phyloP scores from a whole-genome alignment of 2,888 invertebrate species.

The Eristalis tenax region DNA sequence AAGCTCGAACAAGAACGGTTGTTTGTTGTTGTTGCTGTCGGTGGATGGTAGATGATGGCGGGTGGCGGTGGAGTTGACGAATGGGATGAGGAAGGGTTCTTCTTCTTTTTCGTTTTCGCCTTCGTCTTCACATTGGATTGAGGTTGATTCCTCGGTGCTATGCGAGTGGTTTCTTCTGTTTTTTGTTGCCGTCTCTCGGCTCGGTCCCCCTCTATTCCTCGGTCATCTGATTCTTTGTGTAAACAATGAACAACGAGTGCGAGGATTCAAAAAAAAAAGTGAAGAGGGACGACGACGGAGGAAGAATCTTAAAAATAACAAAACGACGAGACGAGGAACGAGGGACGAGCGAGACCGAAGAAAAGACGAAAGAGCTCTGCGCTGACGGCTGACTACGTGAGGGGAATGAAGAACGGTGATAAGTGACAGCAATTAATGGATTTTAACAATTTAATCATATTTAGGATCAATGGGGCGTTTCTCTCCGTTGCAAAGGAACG shows the following conservation, averaged over 20 bases:
- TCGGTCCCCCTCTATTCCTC: neutral
- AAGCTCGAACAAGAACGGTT: slow-evolving; percentile 18
- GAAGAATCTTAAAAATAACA: slow-evolving; percentile 6
- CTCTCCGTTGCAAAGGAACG: slow-evolving; percentile 5
- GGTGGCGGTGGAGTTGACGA: neutral
- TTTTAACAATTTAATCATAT: slow-evolving; percentile 60
- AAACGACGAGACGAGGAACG: neutral
- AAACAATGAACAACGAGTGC: slow-evolving; percentile 48
- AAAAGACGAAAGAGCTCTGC: neutral
- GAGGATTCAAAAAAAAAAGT: neutral
- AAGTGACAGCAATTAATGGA: slow-evolving; percentile 64
- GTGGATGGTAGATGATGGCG: slow-evolving; percentile 24
- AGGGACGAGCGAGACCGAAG: neutral
- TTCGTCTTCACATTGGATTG: slow-evolving; percentile 24
- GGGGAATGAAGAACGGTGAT: slow-evolving; percentile 50
- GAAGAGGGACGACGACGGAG: slow-evolving; percentile 4
- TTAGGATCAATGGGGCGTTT: slow-evolving; percentile 36
- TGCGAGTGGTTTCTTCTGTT: slow-evolving; percentile 6
- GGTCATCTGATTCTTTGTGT: slow-evolving; percentile 42
- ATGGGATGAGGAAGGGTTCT: neutral
- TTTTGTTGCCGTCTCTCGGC: slow-evolving; percentile 1
- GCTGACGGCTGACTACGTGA: slow-evolving; percentile 14
- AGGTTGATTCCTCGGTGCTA: slow-evolving; percentile 38
- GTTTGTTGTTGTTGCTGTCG: neutral
- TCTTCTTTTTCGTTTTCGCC: neutral